Conservation (phyloP, 2,888 invertebrate species). For the Orchesella flavescens region DNA sequence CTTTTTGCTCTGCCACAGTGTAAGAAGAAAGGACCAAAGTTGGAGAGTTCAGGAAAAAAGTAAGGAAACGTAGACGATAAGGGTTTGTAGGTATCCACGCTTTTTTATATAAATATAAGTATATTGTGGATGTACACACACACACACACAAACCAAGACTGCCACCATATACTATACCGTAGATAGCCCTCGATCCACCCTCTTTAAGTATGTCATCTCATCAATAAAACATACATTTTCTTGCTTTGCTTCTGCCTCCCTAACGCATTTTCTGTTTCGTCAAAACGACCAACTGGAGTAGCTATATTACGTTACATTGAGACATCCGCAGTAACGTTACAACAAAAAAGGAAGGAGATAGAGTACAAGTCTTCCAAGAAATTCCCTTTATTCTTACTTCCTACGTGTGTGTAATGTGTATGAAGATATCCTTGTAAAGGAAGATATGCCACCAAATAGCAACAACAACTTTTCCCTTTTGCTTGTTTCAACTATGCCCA, state of each 20-base stretch:
- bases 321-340: conserved; percentile 11
- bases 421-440: not conserved
- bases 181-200: conserved; percentile 37
- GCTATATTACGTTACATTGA: conserved; percentile 36
- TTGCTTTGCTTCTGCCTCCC: conserved; percentile 38
- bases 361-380: too few relatives aligned
- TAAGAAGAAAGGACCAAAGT: too few relatives aligned
- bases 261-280: conserved; percentile 52
- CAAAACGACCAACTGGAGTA: conserved; percentile 36
- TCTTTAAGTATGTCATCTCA: conserved; percentile 64
- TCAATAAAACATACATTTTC: conserved; percentile 65
- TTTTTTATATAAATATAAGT: too few relatives aligned
- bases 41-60: too few relatives aligned
- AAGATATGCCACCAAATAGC: too few relatives aligned
- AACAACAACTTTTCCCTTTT: conserved; percentile 8
- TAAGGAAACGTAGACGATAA: too few relatives aligned
- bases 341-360: too few relatives aligned
- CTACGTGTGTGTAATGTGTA: not conserved
- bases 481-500: conserved; percentile 13
- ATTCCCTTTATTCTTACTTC: not conserved
- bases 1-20: not conserved
- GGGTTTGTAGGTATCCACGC: too few relatives aligned
- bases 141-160: conserved; percentile 4
- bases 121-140: not conserved
- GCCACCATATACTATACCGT: not conserved